A percentile compares a stretch with the other conserved stretches of the same genome.
phyloP scores from a whole-genome alignment of 2,888 invertebrate species.

The Caenorhabditis becei region DNA sequence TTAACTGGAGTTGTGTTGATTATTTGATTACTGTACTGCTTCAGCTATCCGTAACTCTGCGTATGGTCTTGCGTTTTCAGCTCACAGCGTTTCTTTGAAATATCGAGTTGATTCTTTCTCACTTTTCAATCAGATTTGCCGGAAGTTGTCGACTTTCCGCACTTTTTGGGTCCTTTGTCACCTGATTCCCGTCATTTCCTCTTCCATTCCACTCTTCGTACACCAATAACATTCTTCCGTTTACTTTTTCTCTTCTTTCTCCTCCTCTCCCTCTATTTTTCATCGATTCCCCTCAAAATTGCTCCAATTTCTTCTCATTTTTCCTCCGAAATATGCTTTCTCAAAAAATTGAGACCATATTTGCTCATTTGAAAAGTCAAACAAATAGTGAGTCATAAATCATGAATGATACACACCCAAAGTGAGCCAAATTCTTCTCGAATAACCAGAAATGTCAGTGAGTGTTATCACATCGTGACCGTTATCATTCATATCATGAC shows the following conservation, averaged over 20 bases:
- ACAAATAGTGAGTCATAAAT: background rate
- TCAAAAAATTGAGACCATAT: constrained; percentile 7
- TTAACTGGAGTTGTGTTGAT: background rate
- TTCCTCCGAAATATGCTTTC: background rate
- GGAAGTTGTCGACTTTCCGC: no score
- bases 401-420: background rate
- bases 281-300: constrained; percentile 6
- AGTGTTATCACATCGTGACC: background rate
- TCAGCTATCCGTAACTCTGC: no score
- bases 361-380: constrained; percentile 4
- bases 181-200: constrained; percentile 5
- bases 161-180: constrained; percentile 6
- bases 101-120: no score
- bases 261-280: no score
- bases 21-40: no score
- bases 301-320: background rate
- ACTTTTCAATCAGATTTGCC: no score
- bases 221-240: constrained; percentile 7
- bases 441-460: background rate
- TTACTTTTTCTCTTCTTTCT: constrained; percentile 4
- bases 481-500: background rate
- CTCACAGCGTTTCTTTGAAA: no score
- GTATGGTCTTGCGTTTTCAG: no score
- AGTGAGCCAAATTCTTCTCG: background rate
- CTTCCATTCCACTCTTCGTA: background rate